Percentiles rank a stretch among this genome's conserved stretches.
Evolutionary conservation across 2,113 vertebrate genomes (phyloP).

Genomic region (Takifugu bimaculatus): DNA sequence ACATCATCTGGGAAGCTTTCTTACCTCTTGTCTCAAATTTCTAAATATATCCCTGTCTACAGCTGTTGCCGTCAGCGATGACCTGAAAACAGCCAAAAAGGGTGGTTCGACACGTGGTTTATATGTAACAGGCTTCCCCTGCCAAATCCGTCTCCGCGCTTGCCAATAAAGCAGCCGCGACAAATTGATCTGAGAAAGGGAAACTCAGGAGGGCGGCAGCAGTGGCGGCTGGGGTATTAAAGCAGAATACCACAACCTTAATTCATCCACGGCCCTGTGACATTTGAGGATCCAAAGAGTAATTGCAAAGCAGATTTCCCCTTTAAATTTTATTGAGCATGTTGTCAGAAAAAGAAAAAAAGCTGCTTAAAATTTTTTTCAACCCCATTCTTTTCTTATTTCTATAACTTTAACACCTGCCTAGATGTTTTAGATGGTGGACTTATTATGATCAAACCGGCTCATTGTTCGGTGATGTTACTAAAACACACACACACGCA

Average conservation of each 20-base stretch:
- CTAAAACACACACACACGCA: no score
- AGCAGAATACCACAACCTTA: constrained; percentile 29
- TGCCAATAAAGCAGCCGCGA: constrained; percentile 46
- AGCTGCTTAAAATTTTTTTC: constrained; percentile 8
- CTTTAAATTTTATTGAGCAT: constrained; percentile 26
- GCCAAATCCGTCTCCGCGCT: constrained; percentile 44
- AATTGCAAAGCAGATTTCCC: constrained; percentile 32
- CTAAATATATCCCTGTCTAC: constrained; percentile 55
- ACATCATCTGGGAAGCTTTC: constrained; percentile 23
- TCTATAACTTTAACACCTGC: neutral
- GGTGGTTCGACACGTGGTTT: constrained; percentile 46
- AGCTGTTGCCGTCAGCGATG: constrained; percentile 59
- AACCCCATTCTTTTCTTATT: neutral
- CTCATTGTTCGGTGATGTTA: neutral
- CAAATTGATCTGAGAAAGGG: constrained; percentile 49
- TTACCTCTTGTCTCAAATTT: constrained; percentile 36
- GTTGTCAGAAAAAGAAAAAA: neutral
- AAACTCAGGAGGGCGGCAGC: constrained; percentile 31
- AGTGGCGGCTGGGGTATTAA: constrained; percentile 26
- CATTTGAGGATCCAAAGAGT: constrained; percentile 32
- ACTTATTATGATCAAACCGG: neutral
- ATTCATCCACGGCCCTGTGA: constrained; percentile 39
- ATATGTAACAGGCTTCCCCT: constrained; percentile 45
- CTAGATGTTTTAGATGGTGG: neutral
- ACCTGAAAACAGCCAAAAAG: constrained; percentile 57